Evolutionary conservation across 2,797 vertebrate species (phyloP), one percentile per base, ranked within the genome.

Genomic region (Neosilurus hyrtlii): DNA sequence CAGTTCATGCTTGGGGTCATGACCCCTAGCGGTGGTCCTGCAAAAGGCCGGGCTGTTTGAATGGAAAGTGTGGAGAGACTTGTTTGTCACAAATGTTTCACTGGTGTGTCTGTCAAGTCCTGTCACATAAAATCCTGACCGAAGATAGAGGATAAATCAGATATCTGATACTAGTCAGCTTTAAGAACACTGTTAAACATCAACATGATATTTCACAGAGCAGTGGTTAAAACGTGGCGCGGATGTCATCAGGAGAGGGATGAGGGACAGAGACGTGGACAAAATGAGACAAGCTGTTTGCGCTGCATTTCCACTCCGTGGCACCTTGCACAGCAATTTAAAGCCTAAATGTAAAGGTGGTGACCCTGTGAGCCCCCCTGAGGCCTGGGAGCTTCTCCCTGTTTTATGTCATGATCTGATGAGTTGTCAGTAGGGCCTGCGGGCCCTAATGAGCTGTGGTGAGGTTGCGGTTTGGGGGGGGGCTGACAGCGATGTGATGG

Each of bases 391-490:
- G 80, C 88, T 89, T 89, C 91, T 90, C 89, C 89, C 88, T 88
- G 92, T 92, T 94, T 94, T 90, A 89, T 93, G 91, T 92, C 93
- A 94, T 94, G 93, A 94, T 94, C 94, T 94, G 93, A 95, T 94
- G 93, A 94, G 92, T 92, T 94, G 94, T 94, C 94, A 94, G 93
- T 92, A 91, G 92, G 91, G 92, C 92, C 92, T 85, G 91, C 89
- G 86, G 91, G 91, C 89, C 89, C 92, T 95, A 94, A 94, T 94
- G 93, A 94, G 94, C 93, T 94, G 92, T 90, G 91, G 91, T 92
- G 90, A 89, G 91, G 90, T 88, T 84, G 82, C 30, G 81, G 54
- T 75, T 75, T 82, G 37, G 86, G 86, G 61, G 59, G 85, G 43
- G 86, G 86, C 88, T 94, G 93, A 94, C 93, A 94, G 90, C 76